Conservation (phyloP, 64 coral and sea anemone genomes). For the Montipora efflorescens region DNA sequence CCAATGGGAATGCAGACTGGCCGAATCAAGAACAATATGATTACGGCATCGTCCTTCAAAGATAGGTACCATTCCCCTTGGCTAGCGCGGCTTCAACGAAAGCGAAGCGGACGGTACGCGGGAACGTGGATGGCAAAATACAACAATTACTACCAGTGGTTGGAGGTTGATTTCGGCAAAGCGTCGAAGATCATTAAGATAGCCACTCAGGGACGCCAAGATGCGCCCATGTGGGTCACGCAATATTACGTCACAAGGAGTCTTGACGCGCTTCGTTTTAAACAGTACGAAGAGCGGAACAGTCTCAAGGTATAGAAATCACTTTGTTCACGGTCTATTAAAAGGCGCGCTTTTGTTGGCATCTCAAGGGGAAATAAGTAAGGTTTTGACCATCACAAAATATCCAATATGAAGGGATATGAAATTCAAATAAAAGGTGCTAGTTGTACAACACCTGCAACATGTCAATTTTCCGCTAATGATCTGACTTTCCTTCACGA, state of each 20-base stretch:
- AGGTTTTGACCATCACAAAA: no score
- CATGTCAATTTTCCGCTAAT: no score
- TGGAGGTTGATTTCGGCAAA: slow-evolving; percentile 69
- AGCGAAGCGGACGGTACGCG: slow-evolving; percentile 27
- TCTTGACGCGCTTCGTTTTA: slow-evolving; percentile 66
- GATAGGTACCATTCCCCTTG: slow-evolving; percentile 47
- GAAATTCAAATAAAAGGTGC: no score
- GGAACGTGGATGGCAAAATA: slow-evolving; percentile 83
- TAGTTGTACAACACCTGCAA: no score
- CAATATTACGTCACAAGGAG: slow-evolving; percentile 50
- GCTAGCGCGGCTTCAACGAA: slow-evolving; percentile 50
- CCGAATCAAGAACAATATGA: slow-evolving; percentile 57
- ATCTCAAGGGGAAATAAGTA: no score
- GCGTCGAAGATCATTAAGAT: slow-evolving; percentile 70
- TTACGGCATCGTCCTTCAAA: slow-evolving; percentile 59
- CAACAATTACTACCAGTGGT: slow-evolving; percentile 81
- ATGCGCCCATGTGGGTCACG: slow-evolving; percentile 57
- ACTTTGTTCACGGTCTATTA: neutral
- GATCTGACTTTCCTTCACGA: no score
- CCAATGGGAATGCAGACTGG: slow-evolving; percentile 79
- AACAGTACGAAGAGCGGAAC: slow-evolving; percentile 64
- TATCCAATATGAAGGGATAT: no score
- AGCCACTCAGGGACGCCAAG: slow-evolving; percentile 65
- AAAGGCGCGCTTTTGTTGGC: neutral
- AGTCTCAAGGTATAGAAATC: slow-evolving; percentile 31